phyloP scores from a whole-genome alignment of 2,113 vertebrate genomes.

The Irena cyanogastra region DNA sequence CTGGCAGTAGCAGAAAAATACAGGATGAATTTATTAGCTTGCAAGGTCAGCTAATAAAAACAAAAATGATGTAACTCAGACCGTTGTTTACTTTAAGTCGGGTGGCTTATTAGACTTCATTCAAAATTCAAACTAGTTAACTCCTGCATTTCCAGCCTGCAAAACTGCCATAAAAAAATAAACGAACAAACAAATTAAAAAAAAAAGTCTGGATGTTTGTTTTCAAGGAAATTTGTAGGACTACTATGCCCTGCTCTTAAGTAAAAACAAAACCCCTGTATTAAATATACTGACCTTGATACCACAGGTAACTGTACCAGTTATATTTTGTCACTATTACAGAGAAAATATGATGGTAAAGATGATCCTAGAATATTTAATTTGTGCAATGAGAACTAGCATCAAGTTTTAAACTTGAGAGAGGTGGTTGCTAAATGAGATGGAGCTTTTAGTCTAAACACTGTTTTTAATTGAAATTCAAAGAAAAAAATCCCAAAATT shows the following conservation, averaged over 20 bases:
- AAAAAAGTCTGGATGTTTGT: background rate
- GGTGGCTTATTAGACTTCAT: background rate
- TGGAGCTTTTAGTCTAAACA: background rate
- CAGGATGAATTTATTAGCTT: constrained; percentile 77
- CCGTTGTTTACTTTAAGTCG: constrained; percentile 10
- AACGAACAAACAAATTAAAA: background rate
- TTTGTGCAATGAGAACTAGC: background rate
- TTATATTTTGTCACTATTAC: background rate
- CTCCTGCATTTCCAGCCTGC: constrained; percentile 32
- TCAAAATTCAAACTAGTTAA: constrained; percentile 56
- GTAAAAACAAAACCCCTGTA: background rate
- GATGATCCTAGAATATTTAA: background rate
- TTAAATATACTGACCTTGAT: background rate
- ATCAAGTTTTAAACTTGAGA: background rate
- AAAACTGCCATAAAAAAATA: background rate
- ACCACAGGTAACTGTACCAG: background rate
- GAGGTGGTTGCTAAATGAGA: background rate
- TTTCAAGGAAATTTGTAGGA: background rate
- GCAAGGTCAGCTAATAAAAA: constrained; percentile 79
- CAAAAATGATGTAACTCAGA: background rate
- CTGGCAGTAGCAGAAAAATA: constrained; percentile 77
- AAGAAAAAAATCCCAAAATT: accelerated
- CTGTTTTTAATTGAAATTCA: background rate
- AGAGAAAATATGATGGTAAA: background rate
- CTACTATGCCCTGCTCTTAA: background rate